phyloP scores from a whole-genome alignment of 2,888 invertebrate genomes.

The Drosophila hamatofila region DNA sequence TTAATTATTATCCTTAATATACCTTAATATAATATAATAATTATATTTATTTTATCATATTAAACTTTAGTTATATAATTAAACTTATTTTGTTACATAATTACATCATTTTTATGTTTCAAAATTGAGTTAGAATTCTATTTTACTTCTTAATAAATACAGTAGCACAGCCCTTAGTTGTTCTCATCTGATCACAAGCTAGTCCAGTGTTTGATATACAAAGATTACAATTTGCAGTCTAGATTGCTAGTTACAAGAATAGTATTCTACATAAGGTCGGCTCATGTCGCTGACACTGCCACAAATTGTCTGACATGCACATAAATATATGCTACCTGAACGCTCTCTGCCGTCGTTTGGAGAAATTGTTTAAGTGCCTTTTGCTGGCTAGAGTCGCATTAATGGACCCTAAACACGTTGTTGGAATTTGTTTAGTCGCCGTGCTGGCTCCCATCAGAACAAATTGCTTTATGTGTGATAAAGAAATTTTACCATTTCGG shows the following conservation, averaged over 20 bases:
- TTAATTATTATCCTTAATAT: no score
- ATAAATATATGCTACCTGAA: constrained; percentile 45
- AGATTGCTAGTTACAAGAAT: no score
- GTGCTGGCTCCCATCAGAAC: constrained; percentile 50
- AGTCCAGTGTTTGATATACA: no score
- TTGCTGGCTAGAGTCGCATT: constrained; percentile 51
- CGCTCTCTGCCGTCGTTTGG: not conserved
- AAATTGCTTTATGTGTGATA: constrained; percentile 75
- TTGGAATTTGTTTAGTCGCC: constrained; percentile 52
- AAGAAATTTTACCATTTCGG: constrained; percentile 49
- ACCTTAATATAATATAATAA: no score
- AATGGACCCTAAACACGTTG: constrained; percentile 77
- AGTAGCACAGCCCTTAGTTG: no score
- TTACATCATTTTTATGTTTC: no score
- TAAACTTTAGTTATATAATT: no score
- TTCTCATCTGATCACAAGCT: no score
- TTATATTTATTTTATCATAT: no score
- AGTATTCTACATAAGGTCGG: not conserved
- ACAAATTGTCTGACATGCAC: constrained; percentile 19
- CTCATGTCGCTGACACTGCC: not conserved
- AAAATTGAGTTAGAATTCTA: no score
- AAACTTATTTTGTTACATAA: no score
- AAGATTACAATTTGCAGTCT: not conserved
- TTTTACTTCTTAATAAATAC: no score
- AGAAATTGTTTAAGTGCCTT: constrained; percentile 47